Evolutionary conservation across 1,140 invertebrate genomes (phyloP).

Genomic region (Heterodera carotae): DNA sequence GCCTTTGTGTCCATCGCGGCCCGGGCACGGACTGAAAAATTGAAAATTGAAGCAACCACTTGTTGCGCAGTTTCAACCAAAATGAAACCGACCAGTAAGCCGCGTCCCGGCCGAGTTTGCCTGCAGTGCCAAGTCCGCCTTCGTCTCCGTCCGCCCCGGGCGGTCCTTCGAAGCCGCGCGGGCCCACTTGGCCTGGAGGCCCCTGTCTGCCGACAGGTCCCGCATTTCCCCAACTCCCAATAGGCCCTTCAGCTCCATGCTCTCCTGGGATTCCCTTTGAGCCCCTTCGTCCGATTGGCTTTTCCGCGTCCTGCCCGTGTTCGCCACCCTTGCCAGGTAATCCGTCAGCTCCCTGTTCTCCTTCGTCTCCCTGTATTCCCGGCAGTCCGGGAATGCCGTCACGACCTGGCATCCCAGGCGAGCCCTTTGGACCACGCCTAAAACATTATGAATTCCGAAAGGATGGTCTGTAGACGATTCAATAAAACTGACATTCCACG

Average conservation of each 20-base stretch:
- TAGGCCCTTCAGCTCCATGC: constrained; percentile 29
- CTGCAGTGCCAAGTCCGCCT: constrained; percentile 6
- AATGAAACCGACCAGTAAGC: not conserved
- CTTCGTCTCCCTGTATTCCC: constrained; percentile 22
- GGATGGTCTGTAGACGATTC: not conserved
- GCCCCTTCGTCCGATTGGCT: constrained; percentile 54
- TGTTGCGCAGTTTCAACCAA: too few relatives aligned
- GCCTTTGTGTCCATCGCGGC: constrained; percentile 3
- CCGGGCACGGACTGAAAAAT: not conserved
- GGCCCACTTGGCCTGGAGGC: constrained; percentile 36
- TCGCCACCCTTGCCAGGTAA: constrained; percentile 42
- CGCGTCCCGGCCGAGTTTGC: constrained; percentile 15
- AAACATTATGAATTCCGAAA: not conserved
- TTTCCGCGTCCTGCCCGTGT: constrained; percentile 47
- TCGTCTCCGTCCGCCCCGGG: constrained; percentile 25
- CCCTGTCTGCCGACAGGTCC: constrained; percentile 44
- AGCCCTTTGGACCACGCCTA: constrained; percentile 19
- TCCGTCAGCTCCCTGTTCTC: constrained; percentile 38
- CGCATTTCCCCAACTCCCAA: constrained; percentile 28
- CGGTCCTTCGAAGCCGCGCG: constrained; percentile 27
- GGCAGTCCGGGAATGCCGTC: constrained; percentile 26
- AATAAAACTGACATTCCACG: constrained; percentile 10
- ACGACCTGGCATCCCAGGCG: constrained; percentile 19
- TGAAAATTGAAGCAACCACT: not conserved
- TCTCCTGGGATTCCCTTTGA: constrained; percentile 37